Evolutionary conservation across 2,113 vertebrate species (phyloP), one percentile per base, ranked within the genome.

Genomic region (Clarias macrocephalus): DNA sequence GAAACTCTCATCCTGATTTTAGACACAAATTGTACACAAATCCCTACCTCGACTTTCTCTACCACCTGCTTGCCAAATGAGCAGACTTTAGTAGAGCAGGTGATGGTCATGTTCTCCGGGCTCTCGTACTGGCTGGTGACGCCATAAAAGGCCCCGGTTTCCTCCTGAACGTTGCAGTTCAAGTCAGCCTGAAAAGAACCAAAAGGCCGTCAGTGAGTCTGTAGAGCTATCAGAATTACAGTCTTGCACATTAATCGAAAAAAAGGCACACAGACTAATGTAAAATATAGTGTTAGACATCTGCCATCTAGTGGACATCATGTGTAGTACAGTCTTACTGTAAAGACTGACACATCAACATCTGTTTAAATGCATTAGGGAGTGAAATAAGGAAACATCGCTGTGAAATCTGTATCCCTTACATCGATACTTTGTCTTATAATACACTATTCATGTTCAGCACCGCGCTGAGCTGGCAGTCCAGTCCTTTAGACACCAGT

Each of bases 41-140:
- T 86, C 3, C 95, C 54, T 94, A 99, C 98, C 97, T 99, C 98
- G 86, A 99, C 98, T 96, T 99, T 99, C 94, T 99, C 98, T 87
- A 99, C 98, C 91, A 99, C 98, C 96, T 99, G 98, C 94, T 99
- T 99, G 89, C 98, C 98, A 79, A 99, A 99, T 13, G 98, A 99
- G 94, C 98, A 99, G 90, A 99, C 98, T 95, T 99, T 99, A 89
- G 98, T 99, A 90, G 98, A 99, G 91, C 98, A 99, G 85, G 98
- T 99, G 92, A 99, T 99, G 91, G 98, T 99, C 98, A 99, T 99
- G 90, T 99, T 99, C 94, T 99, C 98, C 1, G 98, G 97, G 90
- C 98, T 99, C 93, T 99, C 98, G 0, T 99, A 99, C 92, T 99
- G 98, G 92, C 98, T 99, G 75, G 97, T 98, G 85, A 99, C 98